Conservation (phyloP, 2,113 vertebrate genomes). For the Triplophysa siluroides region DNA sequence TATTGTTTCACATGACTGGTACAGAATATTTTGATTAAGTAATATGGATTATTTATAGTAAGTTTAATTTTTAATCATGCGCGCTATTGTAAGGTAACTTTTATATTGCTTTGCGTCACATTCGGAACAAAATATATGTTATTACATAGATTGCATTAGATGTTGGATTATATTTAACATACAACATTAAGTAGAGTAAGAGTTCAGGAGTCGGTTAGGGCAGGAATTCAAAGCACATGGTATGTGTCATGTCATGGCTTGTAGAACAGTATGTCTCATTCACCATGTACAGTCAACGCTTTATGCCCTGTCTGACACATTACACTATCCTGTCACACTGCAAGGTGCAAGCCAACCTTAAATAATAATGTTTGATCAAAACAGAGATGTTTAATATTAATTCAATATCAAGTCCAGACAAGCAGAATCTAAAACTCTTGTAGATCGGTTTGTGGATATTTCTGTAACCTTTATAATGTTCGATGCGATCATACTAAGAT, state of each 20-base stretch:
- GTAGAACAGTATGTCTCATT: slow-evolving; percentile 5
- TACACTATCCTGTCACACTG: neutral
- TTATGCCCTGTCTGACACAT: neutral
- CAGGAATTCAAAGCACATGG: slow-evolving; percentile 41
- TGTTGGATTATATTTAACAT: neutral
- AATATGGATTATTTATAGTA: too few species aligned
- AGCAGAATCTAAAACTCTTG: neutral
- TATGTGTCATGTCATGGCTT: slow-evolving; percentile 25
- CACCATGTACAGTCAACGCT: neutral
- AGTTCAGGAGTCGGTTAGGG: neutral
- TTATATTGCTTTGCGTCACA: neutral
- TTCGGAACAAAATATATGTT: neutral
- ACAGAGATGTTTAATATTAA: neutral
- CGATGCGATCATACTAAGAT: slow-evolving; percentile 6
- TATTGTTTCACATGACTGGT: neutral
- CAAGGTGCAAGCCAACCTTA: neutral
- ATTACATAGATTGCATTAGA: neutral
- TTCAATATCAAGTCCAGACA: neutral
- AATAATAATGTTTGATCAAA: neutral
- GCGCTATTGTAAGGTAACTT: too few species aligned
- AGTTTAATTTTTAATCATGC: too few species aligned
- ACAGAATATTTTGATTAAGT: neutral
- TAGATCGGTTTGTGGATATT: neutral
- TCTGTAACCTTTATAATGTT: neutral
- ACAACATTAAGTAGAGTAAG: neutral